Evolutionary conservation across 2,113 vertebrate species (phyloP), one percentile per base, ranked within the genome.

Genomic region (Prunella fulvescens): DNA sequence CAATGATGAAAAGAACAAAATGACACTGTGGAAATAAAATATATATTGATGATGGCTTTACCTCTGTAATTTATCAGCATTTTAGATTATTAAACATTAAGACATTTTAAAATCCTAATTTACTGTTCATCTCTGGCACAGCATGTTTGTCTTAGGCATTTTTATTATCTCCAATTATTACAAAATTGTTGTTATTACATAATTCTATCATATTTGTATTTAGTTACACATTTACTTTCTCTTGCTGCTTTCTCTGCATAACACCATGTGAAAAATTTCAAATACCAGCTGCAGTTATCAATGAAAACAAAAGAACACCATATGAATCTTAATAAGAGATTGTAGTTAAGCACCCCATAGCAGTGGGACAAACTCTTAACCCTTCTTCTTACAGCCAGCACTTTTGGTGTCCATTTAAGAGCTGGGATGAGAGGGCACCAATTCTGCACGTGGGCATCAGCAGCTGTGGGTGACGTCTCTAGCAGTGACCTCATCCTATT

Each of bases 51-150:
- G 40, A 93, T 65, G 77, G 69, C 69, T 90, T 94, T 94, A 90
- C 33, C 56, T 90, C 76, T 96, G 94, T 93, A 88, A 93, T 84
- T 81, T 71, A 92, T 86, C 45, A 95, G 40, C 64, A 84, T 95
- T 97, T 94, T 90, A 94, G 80, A 77, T 86, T 81, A 94, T 88
- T 92, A 96, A 96, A 96, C 50, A 57, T n/a, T 26, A 76, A 92
- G 51, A 64, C 61, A 51, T 95, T 94, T 94, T 65, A 76, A 79
- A 90, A 93, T 76, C 66, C 81, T 88, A 71, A 78, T 93, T 86
- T 51, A 81, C 47, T 77, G 33, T 65, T 93, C 20, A 61, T 61
- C 20, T 76, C 54, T 83, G 26, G 39, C 69, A 77, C 39, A 71
- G 56, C 3, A 2, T 60, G 48, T 79, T 94, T 92, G 47, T 26